A percentile compares a stretch with the other conserved stretches of the same genome.
phyloP scores from a whole-genome alignment of 2,113 vertebrate species.

The Rattus rattus region DNA sequence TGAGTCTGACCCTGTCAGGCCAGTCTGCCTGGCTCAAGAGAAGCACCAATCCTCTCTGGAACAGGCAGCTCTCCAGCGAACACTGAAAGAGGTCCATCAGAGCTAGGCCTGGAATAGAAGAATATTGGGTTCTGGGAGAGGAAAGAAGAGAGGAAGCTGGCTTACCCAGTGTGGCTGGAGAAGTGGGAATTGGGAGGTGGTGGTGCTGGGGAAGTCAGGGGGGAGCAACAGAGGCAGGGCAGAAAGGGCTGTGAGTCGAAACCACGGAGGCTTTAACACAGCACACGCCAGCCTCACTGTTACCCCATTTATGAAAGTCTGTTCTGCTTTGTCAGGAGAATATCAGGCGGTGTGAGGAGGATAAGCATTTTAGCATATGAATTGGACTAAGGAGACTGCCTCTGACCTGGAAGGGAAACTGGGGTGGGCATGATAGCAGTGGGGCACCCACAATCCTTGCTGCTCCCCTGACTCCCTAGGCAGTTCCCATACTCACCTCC shows the following conservation, averaged over 20 bases:
- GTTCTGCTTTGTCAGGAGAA: background rate
- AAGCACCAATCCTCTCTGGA: background rate
- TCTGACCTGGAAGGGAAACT: background rate
- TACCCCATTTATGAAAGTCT: background rate
- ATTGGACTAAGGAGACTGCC: background rate
- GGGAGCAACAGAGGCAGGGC: background rate
- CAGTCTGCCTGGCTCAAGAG: background rate
- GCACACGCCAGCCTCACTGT: background rate
- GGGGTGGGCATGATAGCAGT: background rate
- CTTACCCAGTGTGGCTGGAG: background rate
- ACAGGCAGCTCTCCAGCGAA: background rate
- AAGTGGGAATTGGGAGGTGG: no score
- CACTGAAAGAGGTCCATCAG: background rate
- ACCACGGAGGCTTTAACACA: no score
- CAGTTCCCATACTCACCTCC: background rate
- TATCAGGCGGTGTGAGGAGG: rapidly evolving
- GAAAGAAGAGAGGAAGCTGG: no score
- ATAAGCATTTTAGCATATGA: background rate
- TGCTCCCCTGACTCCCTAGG: background rate
- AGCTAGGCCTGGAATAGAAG: background rate
- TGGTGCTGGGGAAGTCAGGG: background rate
- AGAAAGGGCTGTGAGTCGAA: background rate
- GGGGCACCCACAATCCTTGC: background rate
- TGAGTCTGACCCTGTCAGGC: no score
- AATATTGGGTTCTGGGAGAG: background rate